phyloP scores from a whole-genome alignment of 2,888 invertebrate genomes.

The Euplexia lucipara region DNA sequence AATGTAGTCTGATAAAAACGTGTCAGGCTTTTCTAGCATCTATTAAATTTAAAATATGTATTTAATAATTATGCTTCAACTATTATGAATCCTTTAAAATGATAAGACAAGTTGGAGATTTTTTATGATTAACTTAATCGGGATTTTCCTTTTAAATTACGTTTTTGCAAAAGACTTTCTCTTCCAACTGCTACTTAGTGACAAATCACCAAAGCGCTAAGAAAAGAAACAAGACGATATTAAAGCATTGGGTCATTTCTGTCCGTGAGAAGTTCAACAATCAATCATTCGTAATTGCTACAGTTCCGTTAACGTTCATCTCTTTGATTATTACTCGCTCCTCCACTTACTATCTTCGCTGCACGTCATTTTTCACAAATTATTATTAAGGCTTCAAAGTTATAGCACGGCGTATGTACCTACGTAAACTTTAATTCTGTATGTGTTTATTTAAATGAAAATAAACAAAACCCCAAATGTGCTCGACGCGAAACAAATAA shows the following conservation, averaged over 20 bases:
- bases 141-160: conserved; percentile 14
- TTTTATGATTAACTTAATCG: conserved; percentile 2
- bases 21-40: conserved; percentile 16
- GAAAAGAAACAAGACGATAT: conserved; percentile 83
- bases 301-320: conserved; percentile 79
- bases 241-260: conserved; percentile 83
- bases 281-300: conserved; percentile 87
- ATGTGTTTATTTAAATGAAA: conserved; percentile 15
- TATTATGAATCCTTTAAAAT: background rate
- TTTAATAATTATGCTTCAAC: conserved; percentile 2
- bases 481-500: conserved; percentile 16
- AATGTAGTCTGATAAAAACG: conserved; percentile 34
- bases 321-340: conserved; percentile 79
- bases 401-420: background rate
- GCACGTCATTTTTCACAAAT: conserved; percentile 41
- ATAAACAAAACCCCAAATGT: conserved; percentile 1
- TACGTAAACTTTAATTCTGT: background rate
- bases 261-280: conserved; percentile 81
- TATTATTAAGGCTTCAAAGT: conserved; percentile 37
- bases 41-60: conserved; percentile 17
- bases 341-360: conserved; percentile 43
- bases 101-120: background rate
- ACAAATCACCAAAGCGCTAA: conserved; percentile 79
- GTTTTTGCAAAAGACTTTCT: conserved; percentile 33
- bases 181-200: conserved; percentile 67